Evolutionary conservation across 2,113 vertebrate species (phyloP), one percentile per base, ranked within the genome.

Genomic region (Alligator mississippiensis): DNA sequence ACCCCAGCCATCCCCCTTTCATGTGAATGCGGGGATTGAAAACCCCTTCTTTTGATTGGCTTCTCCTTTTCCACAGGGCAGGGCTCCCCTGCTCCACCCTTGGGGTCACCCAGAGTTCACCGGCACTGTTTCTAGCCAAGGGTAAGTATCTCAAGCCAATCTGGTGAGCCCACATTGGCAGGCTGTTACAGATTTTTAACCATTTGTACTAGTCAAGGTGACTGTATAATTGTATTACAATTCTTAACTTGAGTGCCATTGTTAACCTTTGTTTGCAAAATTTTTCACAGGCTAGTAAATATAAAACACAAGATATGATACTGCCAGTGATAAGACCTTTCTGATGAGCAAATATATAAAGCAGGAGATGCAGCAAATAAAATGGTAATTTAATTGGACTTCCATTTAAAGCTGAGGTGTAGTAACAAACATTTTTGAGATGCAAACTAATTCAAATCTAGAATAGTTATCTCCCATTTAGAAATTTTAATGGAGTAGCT

Each of bases 381-480:
- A 97, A 82, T 86, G 93, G 88, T 96, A 90, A 96, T 96, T 96
- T 97, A 95, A 96, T 96, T 96, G 97, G 93, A 60, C 47, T 88
- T 77, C 90, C 77, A 66, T 96, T 91, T 92, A 93, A 92, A 96
- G 89, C 95, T 96, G 92, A 95, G 93, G 92, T 92, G 96, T 90
- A 88, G 93, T 89, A 93, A 88, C 83, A 85, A 96, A 92, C 80
- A 85, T 96, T 95, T 94, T 92, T 89, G 61, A 96, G 92, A 95
- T 75, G 80, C 90, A 95, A 92, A 77, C 78, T 81, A 89, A 91
- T 94, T 96, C 91, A 89, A 92, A 90, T 85, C 84, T 95, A 81
- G 85, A 95, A 89, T 85, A 91, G 92, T 96, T 97, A 95, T 96
- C 93, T 95, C 85, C 96, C 87, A 89, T 95, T 97, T 97, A 97